Conservation (phyloP, 2,888 invertebrate genomes). For the Eledone cirrhosa region DNA sequence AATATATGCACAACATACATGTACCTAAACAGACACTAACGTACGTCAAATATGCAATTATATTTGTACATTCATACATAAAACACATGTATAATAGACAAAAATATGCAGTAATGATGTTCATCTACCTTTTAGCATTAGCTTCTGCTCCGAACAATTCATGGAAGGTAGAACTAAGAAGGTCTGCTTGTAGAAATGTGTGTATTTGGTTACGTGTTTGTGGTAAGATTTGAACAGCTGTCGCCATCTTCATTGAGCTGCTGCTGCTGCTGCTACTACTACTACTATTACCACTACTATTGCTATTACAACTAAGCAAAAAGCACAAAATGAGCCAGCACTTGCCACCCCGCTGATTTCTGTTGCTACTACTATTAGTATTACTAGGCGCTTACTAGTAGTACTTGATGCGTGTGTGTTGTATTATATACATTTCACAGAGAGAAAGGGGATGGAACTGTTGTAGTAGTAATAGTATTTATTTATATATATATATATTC, state of each 20-base stretch:
- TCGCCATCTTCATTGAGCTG: slow-evolving; percentile 7
- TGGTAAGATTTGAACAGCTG: slow-evolving; percentile 47
- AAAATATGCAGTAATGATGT: not conserved
- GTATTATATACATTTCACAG: too few relatives aligned
- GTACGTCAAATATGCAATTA: not conserved
- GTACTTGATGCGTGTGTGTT: too few relatives aligned
- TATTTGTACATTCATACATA: not conserved
- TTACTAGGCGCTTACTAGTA: too few relatives aligned
- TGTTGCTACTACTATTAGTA: too few relatives aligned
- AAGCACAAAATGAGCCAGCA: not conserved
- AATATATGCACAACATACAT: too few relatives aligned
- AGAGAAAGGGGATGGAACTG: too few relatives aligned
- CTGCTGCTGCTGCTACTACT: not conserved
- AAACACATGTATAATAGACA: not conserved
- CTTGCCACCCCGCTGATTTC: not conserved
- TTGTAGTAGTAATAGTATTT: too few relatives aligned
- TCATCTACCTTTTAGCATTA: slow-evolving; percentile 38
- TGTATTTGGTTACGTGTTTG: slow-evolving; percentile 52
- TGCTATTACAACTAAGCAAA: not conserved
- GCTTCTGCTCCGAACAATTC: slow-evolving; percentile 51
- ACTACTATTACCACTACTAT: not conserved
- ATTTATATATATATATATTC: too few relatives aligned
- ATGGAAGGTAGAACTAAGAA: slow-evolving; percentile 52
- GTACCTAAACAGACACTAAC: too few relatives aligned
- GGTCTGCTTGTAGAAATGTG: slow-evolving; percentile 49